Evolutionary conservation across 2,888 invertebrate species (phyloP), one percentile per base, ranked within the genome.

Genomic region (Ophioninae sp.): DNA sequence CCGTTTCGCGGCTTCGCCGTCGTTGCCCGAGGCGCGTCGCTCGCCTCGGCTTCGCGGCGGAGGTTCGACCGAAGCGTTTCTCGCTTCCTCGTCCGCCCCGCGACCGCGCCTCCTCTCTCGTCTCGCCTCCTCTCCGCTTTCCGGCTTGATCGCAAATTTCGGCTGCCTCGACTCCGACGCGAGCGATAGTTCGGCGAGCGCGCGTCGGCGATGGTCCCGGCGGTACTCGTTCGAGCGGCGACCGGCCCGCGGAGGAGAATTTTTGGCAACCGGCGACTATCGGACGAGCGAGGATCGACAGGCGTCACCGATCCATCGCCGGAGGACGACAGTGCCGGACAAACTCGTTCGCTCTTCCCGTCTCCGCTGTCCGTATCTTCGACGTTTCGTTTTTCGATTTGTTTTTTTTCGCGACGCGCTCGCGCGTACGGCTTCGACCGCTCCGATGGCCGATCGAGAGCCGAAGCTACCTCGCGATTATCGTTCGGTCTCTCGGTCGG

Each of bases 91-190:
- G 62, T 57, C 75, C 50, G 7, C 39, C 39, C 67, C 70, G 61
- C 77, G 62, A 44, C 75, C 50, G 7, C 39, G 23, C 67, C 73
- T 56, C 56, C 64, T 50, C 50, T 57, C 50, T 10, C 76, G 59
- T 79, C 61, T 62, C 44, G 64, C 50, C 68, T 57, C 57, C 61
- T 23, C 61, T 76, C 65, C 68, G 30, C 44, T 61, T 39, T 68
- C 41, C 67, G 79, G 50, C 69, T 78, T 80, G 80, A 64, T 80
- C 76, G 75, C 81, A 41, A 79, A 82, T 76, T 44, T 77, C 82
- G 72, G 68, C 81, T 76, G 72, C 79, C 77, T 83, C 78, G 80
- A 83, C 83, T 83, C 81, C 81, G 74, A 78, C 80, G 80, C 79
- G 75, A 82, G 79, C 70, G 75, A 70, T n/a, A n/a, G n/a, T 68